Evolutionary conservation across 2,797 vertebrate species (phyloP), one percentile per base, ranked within the genome.

Genomic region (Pangasius sanitwongsei): DNA sequence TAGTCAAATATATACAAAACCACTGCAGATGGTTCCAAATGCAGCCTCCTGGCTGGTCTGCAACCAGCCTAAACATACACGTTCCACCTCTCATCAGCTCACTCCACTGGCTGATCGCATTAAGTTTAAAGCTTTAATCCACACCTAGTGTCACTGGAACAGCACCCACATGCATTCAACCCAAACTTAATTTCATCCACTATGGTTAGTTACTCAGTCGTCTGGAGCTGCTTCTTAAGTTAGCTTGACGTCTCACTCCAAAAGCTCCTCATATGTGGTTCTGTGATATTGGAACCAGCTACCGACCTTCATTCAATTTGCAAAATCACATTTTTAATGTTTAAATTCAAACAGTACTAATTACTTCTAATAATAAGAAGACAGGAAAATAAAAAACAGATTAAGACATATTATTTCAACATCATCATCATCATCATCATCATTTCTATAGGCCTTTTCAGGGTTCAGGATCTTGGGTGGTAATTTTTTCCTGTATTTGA

Each of bases 71-170:
- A 83, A 63, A 83, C 37, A 44, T 63, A 83, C 37, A 63, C 20
- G n/a, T 80, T 57, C 77, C 77, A 34, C 59, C 37, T 61, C 81
- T 63, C 15, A 83, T 61, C 57, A 61, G 55, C 57, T 83, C 57
- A 61, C 34, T 44, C 6, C 57, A 41, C 57, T 61, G 57, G 80
- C 23, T 83, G 23, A 83, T 63, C 31, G 31, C 78, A 82, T 82
- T 82, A 61, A 11, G 16, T 83, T 83, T 23, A 57, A 57, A 75
- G 53, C 78, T 57, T 80, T 83, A 83, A 83, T 63, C 16, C 37
- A 83, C 25, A 41, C 57, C 23, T 1, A 44, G 53, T 63, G 81
- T 63, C 12, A 83, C 53, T 82, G 78, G 55, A 57, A 57, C 2
- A 57, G 16, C 53, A 61, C 18, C 9, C 48, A 63, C 81, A 63